Conservation (phyloP, 2,888 invertebrate genomes). For the Acleris laterana region DNA sequence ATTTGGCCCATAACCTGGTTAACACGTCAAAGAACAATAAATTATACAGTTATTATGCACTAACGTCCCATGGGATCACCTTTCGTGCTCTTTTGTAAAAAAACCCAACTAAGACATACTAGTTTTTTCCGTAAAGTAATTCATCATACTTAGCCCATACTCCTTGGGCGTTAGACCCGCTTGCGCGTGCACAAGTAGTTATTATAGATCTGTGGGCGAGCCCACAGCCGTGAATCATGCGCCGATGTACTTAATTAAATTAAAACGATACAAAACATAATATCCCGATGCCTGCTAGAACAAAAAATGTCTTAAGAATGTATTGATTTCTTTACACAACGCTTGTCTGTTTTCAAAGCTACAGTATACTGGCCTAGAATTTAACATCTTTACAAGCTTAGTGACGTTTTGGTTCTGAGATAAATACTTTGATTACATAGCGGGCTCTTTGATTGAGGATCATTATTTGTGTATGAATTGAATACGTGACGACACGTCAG, state of each 20-base stretch:
- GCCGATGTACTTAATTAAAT: constrained; percentile 37
- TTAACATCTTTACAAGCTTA: no score
- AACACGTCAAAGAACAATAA: no score
- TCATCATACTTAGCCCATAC: constrained; percentile 14
- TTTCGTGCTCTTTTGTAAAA: no score
- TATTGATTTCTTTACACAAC: no score
- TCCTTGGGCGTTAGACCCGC: constrained; percentile 8
- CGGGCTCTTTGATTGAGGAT: neutral
- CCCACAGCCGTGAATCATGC: constrained; percentile 46
- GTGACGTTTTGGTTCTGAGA: neutral
- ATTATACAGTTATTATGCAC: no score
- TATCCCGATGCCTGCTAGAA: no score
- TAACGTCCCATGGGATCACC: no score
- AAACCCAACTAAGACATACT: neutral
- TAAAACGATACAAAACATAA: constrained; percentile 23
- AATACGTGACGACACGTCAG: neutral
- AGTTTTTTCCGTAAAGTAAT: neutral
- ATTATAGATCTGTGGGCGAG: constrained; percentile 49
- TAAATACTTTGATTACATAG: neutral
- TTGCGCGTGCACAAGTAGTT: constrained; percentile 8
- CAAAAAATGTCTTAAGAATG: no score
- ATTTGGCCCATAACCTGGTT: no score
- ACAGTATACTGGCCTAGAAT: no score
- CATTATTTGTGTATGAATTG: neutral
- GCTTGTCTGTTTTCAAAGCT: no score